phyloP scores from a whole-genome alignment of 2,888 invertebrate species.

The Pecten maximus region DNA sequence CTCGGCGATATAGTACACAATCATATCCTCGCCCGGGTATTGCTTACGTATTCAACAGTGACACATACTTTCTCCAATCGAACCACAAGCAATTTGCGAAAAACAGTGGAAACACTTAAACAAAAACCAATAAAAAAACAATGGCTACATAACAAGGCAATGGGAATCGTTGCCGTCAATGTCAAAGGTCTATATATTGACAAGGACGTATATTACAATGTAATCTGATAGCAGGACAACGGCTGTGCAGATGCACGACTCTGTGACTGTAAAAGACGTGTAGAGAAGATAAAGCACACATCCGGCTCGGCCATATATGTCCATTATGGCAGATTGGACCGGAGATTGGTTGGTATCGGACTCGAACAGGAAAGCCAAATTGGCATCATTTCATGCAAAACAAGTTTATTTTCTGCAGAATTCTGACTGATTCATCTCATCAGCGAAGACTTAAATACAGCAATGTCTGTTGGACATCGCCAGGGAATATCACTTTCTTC shows the following conservation, averaged over 20 bases:
- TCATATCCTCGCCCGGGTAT: background rate
- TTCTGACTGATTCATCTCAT: background rate
- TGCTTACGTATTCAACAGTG: background rate
- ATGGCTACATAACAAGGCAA: background rate
- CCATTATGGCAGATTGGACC: conserved; percentile 1
- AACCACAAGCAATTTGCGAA: background rate
- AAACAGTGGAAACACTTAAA: background rate
- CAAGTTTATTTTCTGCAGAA: background rate
- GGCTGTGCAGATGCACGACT: background rate
- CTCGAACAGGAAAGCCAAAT: background rate
- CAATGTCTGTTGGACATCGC: background rate
- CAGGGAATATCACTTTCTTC: background rate
- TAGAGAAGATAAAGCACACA: background rate
- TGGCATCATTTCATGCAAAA: background rate
- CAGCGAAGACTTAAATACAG: background rate
- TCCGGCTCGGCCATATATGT: background rate
- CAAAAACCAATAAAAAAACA: background rate
- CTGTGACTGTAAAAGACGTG: background rate
- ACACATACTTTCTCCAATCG: background rate
- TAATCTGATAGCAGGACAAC: background rate
- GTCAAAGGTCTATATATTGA: background rate
- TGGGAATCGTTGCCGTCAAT: background rate
- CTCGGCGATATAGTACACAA: background rate
- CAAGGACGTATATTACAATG: background rate
- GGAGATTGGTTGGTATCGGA: background rate